phyloP scores from a whole-genome alignment of 2,888 invertebrate genomes.

The Tinea trinotella region DNA sequence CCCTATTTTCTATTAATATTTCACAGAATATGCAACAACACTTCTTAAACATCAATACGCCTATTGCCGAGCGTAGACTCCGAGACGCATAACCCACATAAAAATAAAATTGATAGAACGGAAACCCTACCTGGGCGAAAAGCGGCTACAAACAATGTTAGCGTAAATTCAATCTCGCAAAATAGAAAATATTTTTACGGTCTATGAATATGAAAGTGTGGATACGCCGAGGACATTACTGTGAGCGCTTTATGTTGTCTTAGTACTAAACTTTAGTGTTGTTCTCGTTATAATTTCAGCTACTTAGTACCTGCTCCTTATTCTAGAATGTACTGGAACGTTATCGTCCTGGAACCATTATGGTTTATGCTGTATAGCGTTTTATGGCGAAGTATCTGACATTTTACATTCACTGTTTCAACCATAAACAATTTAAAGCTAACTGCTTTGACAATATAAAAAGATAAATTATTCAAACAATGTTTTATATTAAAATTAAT shows the following conservation, averaged over 20 bases:
- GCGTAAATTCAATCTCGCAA: conserved; percentile 62
- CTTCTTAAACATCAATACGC: background rate
- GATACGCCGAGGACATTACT: conserved; percentile 33
- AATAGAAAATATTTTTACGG: conserved; percentile 68
- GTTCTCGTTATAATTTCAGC: conserved; percentile 3
- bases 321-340: background rate
- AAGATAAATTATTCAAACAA: too few relatives aligned
- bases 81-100: conserved; percentile 20
- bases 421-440: background rate
- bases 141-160: conserved; percentile 61
- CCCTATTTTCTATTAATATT: too few relatives aligned
- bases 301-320: conserved; percentile 10
- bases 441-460: too few relatives aligned
- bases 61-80: conserved; percentile 8
- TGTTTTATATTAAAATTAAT: too few relatives aligned
- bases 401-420: background rate
- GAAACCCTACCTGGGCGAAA: conserved; percentile 38
- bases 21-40: too few relatives aligned
- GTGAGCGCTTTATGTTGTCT: conserved; percentile 38
- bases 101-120: conserved; percentile 39
- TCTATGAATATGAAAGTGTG: conserved; percentile 64
- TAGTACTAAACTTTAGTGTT: conserved; percentile 34
- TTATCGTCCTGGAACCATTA: background rate
- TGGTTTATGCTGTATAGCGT: conserved; percentile 1
- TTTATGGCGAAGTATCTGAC: conserved; percentile 5